Evolutionary conservation across 2,888 invertebrate genomes (phyloP), one percentile per base, ranked within the genome.

Genomic region (Aleiodes testaceus): DNA sequence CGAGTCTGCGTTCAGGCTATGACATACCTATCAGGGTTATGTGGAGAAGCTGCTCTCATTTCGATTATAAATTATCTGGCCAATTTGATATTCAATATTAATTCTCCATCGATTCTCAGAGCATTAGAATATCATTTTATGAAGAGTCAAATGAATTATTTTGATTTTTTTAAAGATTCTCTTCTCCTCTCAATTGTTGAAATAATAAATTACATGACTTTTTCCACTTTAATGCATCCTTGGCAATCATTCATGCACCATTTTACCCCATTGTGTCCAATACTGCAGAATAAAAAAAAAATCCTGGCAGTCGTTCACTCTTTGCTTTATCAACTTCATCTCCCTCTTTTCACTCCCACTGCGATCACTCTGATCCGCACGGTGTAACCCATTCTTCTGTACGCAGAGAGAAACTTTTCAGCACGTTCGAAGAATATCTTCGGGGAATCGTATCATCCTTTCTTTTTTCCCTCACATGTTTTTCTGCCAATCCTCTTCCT

Each of bases 371-470:
- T 14, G 59, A 55, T 30, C 18, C 59, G 59, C 36, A 59, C 42
- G 55, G 36, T 50, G 36, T 42, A 52, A 53, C 52, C 36, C 47
- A 69, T 52, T 36, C n/a, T 52, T 14, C 14, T 52, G 16, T 52
- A 14, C 63, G 7, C 30, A 4, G 26, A 64, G 53, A 69, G 22
- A 36, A 36, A 36, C 36, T 52, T 69, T 50, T 50, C 49, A 16
- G 26, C 36, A 69, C 69, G 55, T 66, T 70, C 16, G 4, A 20
- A 59, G 49, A 22, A 66, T 66, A 59, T 70, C 66, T 67, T 67
- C 42, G 12, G 14, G 44, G 53, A 70, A 66, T 63, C 66, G 53
- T 42, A 73, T 70, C 61, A 73, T 59, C 69, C 72, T 74, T 74
- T 73, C 63, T 69, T 42, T 69, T n/a, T 45, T 11, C 36, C 6